A percentile compares a stretch with the other conserved stretches of the same genome.
Evolutionary conservation across 2,888 invertebrate species (phyloP).

Genomic region (Callyntrura sp.): DNA sequence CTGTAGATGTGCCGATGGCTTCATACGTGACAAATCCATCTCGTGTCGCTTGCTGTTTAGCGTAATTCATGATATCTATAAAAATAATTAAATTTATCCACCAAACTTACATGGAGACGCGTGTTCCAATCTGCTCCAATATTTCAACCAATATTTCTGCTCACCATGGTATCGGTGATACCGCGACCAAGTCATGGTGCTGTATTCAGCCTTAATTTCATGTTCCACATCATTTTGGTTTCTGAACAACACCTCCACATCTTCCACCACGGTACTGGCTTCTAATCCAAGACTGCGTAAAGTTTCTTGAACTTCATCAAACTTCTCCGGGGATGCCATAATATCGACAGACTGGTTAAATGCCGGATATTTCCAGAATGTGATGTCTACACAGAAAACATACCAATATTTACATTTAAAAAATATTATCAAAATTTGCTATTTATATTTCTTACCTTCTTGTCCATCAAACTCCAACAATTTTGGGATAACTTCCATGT

Average conservation of each 20-base stretch:
- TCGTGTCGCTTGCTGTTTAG: slow-evolving; percentile 78
- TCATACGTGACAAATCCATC: slow-evolving; percentile 82
- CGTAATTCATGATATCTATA: slow-evolving; percentile 82
- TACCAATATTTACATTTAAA: neutral
- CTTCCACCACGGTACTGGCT: slow-evolving; percentile 84
- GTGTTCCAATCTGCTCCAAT: slow-evolving; percentile 18
- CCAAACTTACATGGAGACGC: neutral
- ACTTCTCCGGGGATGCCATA: slow-evolving; percentile 80
- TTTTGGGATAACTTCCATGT: slow-evolving; percentile 73
- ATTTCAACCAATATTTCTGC: neutral
- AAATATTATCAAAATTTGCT: neutral
- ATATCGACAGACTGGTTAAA: slow-evolving; percentile 81
- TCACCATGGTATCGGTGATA: slow-evolving; percentile 85
- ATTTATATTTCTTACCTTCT: slow-evolving; percentile 72
- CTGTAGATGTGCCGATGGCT: slow-evolving; percentile 84
- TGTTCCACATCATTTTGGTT: slow-evolving; percentile 74
- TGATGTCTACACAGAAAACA: slow-evolving; percentile 73
- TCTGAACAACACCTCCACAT: slow-evolving; percentile 84
- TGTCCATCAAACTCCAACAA: slow-evolving; percentile 78
- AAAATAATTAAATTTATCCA: slow-evolving; percentile 41
- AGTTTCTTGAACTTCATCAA: slow-evolving; percentile 71
- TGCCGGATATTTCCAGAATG: slow-evolving; percentile 83
- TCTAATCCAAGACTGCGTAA: slow-evolving; percentile 78
- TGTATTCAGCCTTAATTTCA: slow-evolving; percentile 66
- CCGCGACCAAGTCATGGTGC: slow-evolving; percentile 82